phyloP scores from a whole-genome alignment of 2,113 vertebrate genomes.

The Atrichornis clamosus region DNA sequence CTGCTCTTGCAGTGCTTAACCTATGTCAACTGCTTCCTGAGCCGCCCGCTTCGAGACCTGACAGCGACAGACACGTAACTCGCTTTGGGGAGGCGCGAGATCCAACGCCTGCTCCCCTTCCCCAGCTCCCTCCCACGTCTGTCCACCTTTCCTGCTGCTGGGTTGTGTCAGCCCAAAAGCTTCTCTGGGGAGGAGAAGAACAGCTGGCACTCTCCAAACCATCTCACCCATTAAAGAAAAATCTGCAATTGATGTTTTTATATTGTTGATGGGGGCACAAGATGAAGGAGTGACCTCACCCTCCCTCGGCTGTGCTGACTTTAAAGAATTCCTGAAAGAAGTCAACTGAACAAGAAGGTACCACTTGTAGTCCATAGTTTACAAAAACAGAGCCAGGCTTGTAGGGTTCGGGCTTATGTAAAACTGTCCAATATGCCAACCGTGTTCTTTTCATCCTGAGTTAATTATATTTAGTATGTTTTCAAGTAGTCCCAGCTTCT shows the following conservation, averaged over 20 bases:
- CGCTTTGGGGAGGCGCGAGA: neutral
- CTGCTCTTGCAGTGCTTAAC: slow-evolving; percentile 6
- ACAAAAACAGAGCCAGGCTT: neutral
- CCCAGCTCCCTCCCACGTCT: neutral
- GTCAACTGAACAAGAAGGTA: neutral
- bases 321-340: neutral
- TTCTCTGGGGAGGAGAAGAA: neutral
- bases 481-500: neutral
- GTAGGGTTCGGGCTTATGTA: neutral
- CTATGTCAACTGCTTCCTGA: neutral
- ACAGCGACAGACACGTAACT: fast-evolving
- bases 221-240: neutral
- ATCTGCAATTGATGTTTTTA: neutral
- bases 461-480: neutral
- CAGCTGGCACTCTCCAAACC: slow-evolving; percentile 1
- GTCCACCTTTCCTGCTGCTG: neutral
- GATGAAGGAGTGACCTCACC: neutral
- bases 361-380: neutral
- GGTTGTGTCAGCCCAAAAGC: neutral
- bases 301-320: neutral
- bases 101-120: neutral
- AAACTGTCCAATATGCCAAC: neutral
- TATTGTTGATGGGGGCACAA: neutral
- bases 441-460: neutral
- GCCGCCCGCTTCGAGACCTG: neutral